Conservation (phyloP, 2,113 vertebrate genomes). For the Castor canadensis region DNA sequence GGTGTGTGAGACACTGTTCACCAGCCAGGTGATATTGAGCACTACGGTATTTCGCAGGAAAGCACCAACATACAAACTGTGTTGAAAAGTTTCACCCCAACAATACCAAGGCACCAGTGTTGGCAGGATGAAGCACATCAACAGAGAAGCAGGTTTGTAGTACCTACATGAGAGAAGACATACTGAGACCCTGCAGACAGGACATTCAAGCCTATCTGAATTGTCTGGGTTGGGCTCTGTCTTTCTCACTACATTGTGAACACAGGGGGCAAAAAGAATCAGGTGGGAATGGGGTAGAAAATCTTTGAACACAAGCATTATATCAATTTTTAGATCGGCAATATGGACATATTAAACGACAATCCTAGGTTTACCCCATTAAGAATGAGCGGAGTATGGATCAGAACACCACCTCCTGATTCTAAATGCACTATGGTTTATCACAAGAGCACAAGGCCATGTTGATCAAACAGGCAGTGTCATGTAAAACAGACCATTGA, state of each 20-base stretch:
- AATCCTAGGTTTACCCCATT: background rate
- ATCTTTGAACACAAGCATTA: background rate
- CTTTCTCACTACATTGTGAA: background rate
- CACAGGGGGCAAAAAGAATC: background rate
- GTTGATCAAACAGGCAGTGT: background rate
- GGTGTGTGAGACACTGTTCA: conserved; percentile 97
- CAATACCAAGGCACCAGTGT: conserved; percentile 90
- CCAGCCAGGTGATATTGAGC: conserved; percentile 94
- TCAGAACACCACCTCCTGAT: background rate
- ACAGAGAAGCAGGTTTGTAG: conserved; percentile 90
- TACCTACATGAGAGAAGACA: conserved; percentile 83
- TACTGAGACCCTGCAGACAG: background rate
- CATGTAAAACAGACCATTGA: background rate
- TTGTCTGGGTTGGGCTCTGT: background rate
- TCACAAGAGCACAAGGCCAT: background rate
- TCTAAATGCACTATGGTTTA: background rate
- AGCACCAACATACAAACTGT: conserved; percentile 88
- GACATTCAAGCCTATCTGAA: background rate
- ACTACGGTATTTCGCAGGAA: conserved; percentile 89
- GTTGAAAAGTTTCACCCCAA: conserved; percentile 92
- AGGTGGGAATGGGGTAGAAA: background rate
- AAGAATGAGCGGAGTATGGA: background rate
- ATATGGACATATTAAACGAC: background rate
- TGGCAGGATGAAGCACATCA: conserved; percentile 93
- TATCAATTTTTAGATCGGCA: background rate